Conservation (phyloP, 2,113 vertebrate genomes). For the Pelodiscus sinensis region DNA sequence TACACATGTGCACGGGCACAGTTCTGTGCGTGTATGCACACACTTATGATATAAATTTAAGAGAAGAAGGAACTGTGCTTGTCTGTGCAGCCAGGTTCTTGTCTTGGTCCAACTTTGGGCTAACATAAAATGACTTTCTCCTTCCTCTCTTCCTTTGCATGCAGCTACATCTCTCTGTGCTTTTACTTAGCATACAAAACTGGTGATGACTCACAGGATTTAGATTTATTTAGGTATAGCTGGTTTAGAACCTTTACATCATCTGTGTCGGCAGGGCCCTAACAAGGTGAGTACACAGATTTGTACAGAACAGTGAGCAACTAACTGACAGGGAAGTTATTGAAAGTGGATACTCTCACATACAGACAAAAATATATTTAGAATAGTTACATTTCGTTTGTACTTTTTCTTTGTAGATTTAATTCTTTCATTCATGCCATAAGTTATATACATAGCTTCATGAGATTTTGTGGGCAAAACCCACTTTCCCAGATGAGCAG, state of each 20-base stretch:
- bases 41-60: accelerated
- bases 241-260: accelerated
- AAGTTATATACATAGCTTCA: accelerated
- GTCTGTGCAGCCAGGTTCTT: neutral
- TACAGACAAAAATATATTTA: neutral
- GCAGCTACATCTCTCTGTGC: neutral
- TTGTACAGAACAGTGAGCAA: accelerated
- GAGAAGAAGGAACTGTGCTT: neutral
- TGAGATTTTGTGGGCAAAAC: too few relatives aligned
- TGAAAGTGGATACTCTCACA: neutral
- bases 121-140: neutral
- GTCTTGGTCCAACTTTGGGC: neutral
- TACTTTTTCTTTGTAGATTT: neutral
- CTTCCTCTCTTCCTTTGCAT: neutral
- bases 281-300: accelerated
- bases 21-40: accelerated
- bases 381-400: neutral
- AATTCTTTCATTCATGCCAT: accelerated
- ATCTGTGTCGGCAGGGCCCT: neutral
- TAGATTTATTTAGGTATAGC: neutral
- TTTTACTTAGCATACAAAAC: neutral
- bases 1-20: accelerated
- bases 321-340: neutral
- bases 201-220: neutral
- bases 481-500: too few relatives aligned